Evolutionary conservation across 2,888 invertebrate genomes (phyloP).

Genomic region (Drosophila diplacantha): DNA sequence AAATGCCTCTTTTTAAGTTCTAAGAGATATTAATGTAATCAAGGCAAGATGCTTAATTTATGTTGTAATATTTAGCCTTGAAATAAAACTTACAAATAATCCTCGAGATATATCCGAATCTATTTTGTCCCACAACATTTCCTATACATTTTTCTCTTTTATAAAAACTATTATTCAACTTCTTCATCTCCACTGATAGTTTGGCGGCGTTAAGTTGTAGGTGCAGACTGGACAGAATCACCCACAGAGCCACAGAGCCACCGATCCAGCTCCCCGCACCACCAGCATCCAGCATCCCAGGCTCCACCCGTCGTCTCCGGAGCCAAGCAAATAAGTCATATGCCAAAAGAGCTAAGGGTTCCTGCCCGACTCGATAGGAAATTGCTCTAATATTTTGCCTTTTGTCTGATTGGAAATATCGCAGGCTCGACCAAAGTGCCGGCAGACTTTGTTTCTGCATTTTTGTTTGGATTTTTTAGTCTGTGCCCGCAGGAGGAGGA

Average conservation of each 20-base stretch:
- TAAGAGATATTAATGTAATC: too few species aligned
- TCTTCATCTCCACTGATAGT: conserved; percentile 45
- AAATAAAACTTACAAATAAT: neutral
- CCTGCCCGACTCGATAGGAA: conserved; percentile 50
- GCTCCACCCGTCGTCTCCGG: conserved; percentile 14
- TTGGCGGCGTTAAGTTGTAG: conserved; percentile 68
- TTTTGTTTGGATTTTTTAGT: conserved; percentile 1
- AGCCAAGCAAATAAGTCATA: conserved; percentile 66
- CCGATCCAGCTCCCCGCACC: conserved; percentile 6
- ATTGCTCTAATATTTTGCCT: conserved; percentile 67
- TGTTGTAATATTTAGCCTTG: neutral
- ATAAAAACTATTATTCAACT: neutral
- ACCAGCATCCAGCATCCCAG: conserved; percentile 7
- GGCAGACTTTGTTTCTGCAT: conserved; percentile 9
- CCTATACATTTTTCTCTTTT: neutral
- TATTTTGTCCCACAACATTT: too few species aligned
- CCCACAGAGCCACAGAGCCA: conserved; percentile 30
- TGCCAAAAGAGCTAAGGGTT: conserved; percentile 45
- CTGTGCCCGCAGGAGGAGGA: conserved; percentile 56
- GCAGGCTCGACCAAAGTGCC: conserved; percentile 45
- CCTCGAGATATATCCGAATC: too few species aligned
- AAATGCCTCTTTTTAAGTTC: too few species aligned
- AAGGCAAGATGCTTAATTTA: too few species aligned
- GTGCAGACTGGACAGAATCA: conserved; percentile 51
- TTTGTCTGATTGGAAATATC: conserved; percentile 64